A percentile compares a stretch with the other conserved stretches of the same genome.
Evolutionary conservation across 2,888 invertebrate species (phyloP).

Genomic region (Noctua janthe): DNA sequence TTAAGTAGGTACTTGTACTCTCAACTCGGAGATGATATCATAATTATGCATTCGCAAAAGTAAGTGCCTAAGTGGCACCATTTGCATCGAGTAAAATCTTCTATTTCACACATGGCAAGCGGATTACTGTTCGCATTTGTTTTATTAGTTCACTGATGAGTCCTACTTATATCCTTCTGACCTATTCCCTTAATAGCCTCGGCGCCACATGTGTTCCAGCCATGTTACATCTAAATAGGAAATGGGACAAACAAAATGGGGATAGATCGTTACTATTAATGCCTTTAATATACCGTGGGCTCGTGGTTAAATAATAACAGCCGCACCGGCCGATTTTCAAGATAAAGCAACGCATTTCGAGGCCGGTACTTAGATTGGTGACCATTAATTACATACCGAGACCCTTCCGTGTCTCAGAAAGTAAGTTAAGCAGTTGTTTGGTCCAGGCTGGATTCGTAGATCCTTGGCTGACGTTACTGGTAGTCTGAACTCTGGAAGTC

Average conservation of each 20-base stretch:
- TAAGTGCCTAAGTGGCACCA: neutral
- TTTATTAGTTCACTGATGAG: constrained; percentile 26
- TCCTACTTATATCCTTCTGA: constrained; percentile 38
- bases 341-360: neutral
- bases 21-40: constrained; percentile 12
- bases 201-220: constrained; percentile 33
- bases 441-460: neutral
- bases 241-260: constrained; percentile 1
- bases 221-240: constrained; percentile 18
- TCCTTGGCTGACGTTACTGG: neutral
- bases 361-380: neutral
- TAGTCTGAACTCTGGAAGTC: neutral
- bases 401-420: neutral
- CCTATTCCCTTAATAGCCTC: constrained; percentile 40
- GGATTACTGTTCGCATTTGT: constrained; percentile 17
- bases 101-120: neutral
- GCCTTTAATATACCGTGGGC: neutral
- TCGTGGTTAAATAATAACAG: neutral
- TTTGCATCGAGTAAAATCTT: neutral
- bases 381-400: neutral
- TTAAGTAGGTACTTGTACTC: constrained; percentile 7
- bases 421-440: neutral
- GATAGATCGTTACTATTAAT: neutral
- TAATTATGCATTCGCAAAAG: neutral
- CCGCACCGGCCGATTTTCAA: neutral